Percentiles rank a stretch among this genome's conserved stretches.
These are phyloP conservation scores for Myioborus melanocephalus DNA, from an alignment of 2,797 vertebrate species.

Conservation along the genomic window DNA sequence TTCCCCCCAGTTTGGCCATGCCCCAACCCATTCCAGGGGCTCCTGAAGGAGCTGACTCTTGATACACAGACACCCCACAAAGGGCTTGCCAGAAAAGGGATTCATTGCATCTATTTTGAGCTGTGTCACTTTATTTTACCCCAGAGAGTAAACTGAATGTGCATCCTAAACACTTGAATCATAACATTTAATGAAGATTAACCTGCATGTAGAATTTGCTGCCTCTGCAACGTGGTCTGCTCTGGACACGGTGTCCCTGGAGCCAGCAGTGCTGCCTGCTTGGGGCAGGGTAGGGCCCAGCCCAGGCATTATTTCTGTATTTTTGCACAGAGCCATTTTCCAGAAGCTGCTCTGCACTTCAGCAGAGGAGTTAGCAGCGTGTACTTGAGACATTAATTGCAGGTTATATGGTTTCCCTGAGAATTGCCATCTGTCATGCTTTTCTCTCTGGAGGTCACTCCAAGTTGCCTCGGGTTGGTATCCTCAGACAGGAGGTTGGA, in stretches of 20 bases:
- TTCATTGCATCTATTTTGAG: fast-evolving
- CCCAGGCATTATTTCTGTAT: no score
- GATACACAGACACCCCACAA: fast-evolving
- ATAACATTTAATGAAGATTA: neutral
- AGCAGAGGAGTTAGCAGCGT: neutral
- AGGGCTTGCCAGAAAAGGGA: neutral
- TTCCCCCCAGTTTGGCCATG: neutral
- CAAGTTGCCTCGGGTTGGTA: neutral
- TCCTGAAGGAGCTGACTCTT: neutral
- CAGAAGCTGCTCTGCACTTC: neutral
- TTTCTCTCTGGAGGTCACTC: constrained; percentile 26
- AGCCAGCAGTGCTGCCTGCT: neutral
- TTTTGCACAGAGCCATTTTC: neutral
- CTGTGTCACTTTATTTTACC: neutral
- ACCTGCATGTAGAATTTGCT: neutral
- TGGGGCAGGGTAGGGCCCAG: neutral
- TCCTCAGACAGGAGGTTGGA: constrained; percentile 23
- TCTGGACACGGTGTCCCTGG: fast-evolving
- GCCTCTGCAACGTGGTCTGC: neutral
- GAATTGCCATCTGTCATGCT: constrained; percentile 37
- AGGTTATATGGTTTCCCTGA: constrained; percentile 25
- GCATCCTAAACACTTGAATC: neutral
- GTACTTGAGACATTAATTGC: neutral
- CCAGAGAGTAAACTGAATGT: neutral
- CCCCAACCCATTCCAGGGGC: neutral